Conservation (phyloP, 2,888 invertebrate species). For the Brachyopa scutellaris region DNA sequence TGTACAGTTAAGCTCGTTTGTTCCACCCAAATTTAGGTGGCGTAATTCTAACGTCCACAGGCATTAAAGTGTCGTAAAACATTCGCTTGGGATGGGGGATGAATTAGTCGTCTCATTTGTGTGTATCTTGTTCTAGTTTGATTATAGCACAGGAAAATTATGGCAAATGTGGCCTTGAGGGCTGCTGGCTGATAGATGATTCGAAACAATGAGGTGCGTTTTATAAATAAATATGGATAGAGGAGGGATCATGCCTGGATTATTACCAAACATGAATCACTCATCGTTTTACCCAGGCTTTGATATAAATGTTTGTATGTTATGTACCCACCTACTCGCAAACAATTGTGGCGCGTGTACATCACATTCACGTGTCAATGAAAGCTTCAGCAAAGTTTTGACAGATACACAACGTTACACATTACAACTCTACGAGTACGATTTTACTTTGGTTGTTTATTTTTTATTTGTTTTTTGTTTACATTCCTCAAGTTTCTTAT, state of each 20-base stretch:
- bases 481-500: not conserved
- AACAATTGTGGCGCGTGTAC: not conserved
- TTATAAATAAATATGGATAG: not conserved
- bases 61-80: constrained; percentile 37
- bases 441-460: not conserved
- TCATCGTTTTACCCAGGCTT: constrained; percentile 21
- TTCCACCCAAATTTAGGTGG: constrained; percentile 41
- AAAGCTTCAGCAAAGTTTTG: not conserved
- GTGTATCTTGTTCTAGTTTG: constrained; percentile 33
- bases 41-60: constrained; percentile 25
- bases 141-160: constrained; percentile 47
- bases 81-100: constrained; percentile 6
- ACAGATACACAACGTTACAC: not conserved
- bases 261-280: constrained; percentile 1
- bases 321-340: too few relatives aligned
- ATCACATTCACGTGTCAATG: not conserved
- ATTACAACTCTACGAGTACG: not conserved
- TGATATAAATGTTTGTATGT: too few relatives aligned
- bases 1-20: not conserved
- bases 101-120: constrained; percentile 18
- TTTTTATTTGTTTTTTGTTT: constrained; percentile 19
- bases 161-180: constrained; percentile 53
- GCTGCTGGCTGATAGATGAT: constrained; percentile 10
- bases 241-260: constrained; percentile 13
- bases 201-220: constrained; percentile 10